These are phyloP conservation scores for Fratercula arctica DNA, from an alignment of 2,797 vertebrate genomes.

Conservation along the genomic window DNA sequence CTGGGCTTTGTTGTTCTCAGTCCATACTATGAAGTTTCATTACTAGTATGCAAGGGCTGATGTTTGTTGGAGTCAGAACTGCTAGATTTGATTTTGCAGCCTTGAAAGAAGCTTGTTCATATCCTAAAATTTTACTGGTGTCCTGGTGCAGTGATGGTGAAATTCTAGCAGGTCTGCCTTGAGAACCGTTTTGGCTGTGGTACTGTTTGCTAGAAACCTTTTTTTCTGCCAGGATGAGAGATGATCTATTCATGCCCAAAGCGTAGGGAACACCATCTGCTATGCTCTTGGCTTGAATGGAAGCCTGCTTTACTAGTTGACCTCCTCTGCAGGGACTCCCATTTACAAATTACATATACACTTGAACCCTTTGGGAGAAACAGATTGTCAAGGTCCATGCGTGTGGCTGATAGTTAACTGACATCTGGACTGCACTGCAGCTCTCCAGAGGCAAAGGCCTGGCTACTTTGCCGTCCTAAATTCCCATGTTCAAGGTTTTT, in stretches of 20 bases:
- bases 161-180: neutral
- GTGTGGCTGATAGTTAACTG: neutral
- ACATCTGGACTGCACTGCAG: neutral
- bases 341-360: neutral
- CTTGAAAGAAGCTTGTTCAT: neutral
- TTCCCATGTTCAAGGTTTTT: neutral
- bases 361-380: neutral
- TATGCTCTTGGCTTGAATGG: neutral
- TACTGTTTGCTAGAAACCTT: neutral
- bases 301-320: neutral
- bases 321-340: neutral
- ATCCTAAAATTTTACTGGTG: neutral
- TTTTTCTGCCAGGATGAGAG: neutral
- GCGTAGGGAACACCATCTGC: neutral
- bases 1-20: neutral
- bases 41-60: neutral
- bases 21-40: neutral
- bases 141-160: neutral
- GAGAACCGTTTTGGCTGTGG: neutral
- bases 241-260: neutral
- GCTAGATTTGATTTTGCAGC: neutral
- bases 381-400: neutral
- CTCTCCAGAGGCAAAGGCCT: neutral
- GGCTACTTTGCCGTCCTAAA: neutral
- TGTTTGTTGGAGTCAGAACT: neutral